phyloP scores from a whole-genome alignment of 2,797 vertebrate genomes.

The Tachyglossus aculeatus region DNA sequence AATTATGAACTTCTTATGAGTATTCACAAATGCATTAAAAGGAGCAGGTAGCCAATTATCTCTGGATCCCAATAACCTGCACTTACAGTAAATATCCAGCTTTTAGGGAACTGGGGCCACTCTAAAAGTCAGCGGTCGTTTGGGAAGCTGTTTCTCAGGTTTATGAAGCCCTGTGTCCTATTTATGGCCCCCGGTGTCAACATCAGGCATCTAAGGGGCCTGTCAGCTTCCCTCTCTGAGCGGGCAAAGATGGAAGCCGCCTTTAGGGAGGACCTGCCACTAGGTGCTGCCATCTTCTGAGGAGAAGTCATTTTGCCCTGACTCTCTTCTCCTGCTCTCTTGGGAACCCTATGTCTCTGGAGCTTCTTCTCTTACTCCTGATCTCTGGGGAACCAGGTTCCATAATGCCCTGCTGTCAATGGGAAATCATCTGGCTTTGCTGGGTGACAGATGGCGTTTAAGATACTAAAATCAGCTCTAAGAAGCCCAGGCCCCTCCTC shows the following conservation, averaged over 20 bases:
- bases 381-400: too few species aligned
- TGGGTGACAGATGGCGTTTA: too few species aligned
- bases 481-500: too few species aligned
- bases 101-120: conserved; percentile 58
- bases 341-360: too few species aligned
- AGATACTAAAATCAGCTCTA: too few species aligned
- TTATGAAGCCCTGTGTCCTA: conserved; percentile 63
- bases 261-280: too few species aligned
- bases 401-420: too few species aligned
- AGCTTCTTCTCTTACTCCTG: too few species aligned
- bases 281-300: not conserved
- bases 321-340: too few species aligned
- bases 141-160: conserved; percentile 64
- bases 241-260: conserved; percentile 40
- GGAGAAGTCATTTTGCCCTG: not conserved
- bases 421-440: not conserved
- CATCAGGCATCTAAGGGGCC: conserved; percentile 65
- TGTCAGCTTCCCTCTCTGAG: conserved; percentile 53
- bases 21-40: conserved; percentile 68
- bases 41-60: conserved; percentile 66
- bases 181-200: conserved; percentile 63
- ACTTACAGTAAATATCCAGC: conserved; percentile 69
- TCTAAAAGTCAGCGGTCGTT: conserved; percentile 67
- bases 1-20: conserved; percentile 64
- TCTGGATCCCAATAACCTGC: conserved; percentile 60